Percentiles rank a stretch among this genome's conserved stretches.
Evolutionary conservation across 2,113 vertebrate genomes (phyloP).

Genomic region (Microtus pennsylvanicus): DNA sequence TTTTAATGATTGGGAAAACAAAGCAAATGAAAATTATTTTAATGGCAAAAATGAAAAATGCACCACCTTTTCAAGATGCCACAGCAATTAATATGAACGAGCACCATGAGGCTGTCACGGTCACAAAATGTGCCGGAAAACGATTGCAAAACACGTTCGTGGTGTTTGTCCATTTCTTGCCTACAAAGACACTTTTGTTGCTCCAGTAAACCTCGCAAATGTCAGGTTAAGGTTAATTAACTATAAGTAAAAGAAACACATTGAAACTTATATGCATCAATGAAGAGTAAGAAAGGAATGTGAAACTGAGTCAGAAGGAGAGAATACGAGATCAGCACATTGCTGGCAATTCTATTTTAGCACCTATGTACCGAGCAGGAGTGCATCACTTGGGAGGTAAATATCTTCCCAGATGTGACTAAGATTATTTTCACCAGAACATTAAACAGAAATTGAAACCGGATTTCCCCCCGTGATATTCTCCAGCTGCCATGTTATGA

Average conservation of each 20-base stretch:
- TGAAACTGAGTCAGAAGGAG: constrained; percentile 46
- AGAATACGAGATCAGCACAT: constrained; percentile 19
- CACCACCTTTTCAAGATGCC: constrained; percentile 75
- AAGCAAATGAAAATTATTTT: constrained; percentile 85
- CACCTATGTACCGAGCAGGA: constrained; percentile 55
- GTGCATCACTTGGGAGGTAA: constrained; percentile 78
- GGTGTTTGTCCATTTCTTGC: constrained; percentile 81
- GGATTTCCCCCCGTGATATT: constrained; percentile 84
- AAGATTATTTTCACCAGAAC: constrained; percentile 87
- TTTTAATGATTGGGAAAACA: constrained; percentile 85
- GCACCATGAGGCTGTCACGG: constrained; percentile 67
- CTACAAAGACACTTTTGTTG: constrained; percentile 82
- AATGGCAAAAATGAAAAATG: constrained; percentile 83
- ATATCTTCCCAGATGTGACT: constrained; percentile 79
- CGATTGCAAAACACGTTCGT: constrained; percentile 51
- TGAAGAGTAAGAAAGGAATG: constrained; percentile 78
- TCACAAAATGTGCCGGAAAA: constrained; percentile 80
- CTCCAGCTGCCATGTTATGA: constrained; percentile 86
- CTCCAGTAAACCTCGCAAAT: constrained; percentile 80
- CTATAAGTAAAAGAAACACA: constrained; percentile 68
- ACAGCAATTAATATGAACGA: constrained; percentile 80
- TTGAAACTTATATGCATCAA: constrained; percentile 62
- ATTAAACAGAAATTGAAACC: constrained; percentile 89
- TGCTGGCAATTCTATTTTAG: constrained; percentile 49
- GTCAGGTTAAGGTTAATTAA: constrained; percentile 79